A percentile compares a stretch with the other conserved stretches of the same genome.
These are phyloP conservation scores for Phoxinus phoxinus DNA, from an alignment of 2,113 vertebrate species.

Conservation along the genomic window DNA sequence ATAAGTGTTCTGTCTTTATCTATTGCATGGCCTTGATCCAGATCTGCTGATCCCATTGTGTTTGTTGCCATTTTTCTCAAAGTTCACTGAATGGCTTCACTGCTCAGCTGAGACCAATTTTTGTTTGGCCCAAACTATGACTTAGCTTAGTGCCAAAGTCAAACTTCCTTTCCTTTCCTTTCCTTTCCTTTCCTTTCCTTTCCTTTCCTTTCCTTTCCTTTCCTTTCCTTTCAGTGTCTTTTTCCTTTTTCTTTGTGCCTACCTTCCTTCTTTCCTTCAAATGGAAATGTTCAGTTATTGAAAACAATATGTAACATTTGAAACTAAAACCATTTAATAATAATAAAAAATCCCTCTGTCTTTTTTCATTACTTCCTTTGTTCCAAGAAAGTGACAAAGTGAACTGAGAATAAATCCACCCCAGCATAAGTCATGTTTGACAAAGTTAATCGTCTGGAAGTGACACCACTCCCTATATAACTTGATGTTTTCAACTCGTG, in stretches of 20 bases:
- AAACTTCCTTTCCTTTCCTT: constrained; percentile 21
- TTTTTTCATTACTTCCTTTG: background rate
- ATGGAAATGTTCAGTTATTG: background rate
- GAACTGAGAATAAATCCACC: constrained; percentile 50
- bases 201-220: background rate
- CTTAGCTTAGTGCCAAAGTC: constrained; percentile 56
- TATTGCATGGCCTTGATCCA: constrained; percentile 55
- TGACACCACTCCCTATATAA: constrained; percentile 29
- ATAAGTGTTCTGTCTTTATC: constrained; percentile 52
- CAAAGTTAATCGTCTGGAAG: constrained; percentile 30
- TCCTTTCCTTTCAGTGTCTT: background rate
- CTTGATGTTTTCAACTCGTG: constrained; percentile 54
- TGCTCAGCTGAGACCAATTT: constrained; percentile 74
- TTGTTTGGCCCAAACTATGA: constrained; percentile 68
- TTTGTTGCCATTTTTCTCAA: constrained; percentile 64
- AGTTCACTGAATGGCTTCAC: constrained; percentile 66
- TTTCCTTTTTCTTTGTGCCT: background rate
- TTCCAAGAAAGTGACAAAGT: constrained; percentile 48
- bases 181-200: background rate
- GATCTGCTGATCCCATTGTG: constrained; percentile 64
- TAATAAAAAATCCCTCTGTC: too few species aligned
- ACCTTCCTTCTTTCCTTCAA: background rate
- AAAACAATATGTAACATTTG: background rate
- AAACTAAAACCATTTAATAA: background rate
- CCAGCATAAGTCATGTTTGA: constrained; percentile 16